Evolutionary conservation across 1,140 invertebrate genomes (phyloP).

Genomic region (Bombus waltoni): DNA sequence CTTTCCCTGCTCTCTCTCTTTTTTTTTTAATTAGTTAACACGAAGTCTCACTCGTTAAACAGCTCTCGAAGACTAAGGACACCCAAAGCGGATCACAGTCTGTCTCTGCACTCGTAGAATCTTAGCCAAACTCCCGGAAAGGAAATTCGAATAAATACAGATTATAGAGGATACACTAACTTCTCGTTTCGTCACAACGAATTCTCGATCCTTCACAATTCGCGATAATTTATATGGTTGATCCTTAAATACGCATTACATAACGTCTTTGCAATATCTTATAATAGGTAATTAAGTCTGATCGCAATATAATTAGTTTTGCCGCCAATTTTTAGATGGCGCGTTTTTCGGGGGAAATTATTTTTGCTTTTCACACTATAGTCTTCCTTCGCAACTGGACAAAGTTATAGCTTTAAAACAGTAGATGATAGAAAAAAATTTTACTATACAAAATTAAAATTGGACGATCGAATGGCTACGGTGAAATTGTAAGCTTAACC

Average conservation of each 20-base stretch:
- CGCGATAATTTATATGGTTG: background rate
- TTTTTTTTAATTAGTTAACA: slow-evolving; percentile 33
- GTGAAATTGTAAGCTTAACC: no score
- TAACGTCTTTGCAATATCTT: background rate
- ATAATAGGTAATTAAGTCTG: no score
- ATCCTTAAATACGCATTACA: slow-evolving; percentile 4
- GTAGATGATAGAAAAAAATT: no score
- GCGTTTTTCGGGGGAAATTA: background rate
- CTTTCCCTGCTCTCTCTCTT: background rate
- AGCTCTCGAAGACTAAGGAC: slow-evolving; percentile 77
- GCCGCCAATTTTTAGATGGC: background rate
- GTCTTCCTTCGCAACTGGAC: no score
- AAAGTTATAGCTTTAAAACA: no score
- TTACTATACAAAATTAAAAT: no score
- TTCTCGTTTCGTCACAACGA: background rate
- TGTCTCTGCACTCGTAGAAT: slow-evolving; percentile 75
- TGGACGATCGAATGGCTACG: no score
- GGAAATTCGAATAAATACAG: slow-evolving; percentile 38
- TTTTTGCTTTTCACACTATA: background rate
- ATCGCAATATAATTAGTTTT: background rate
- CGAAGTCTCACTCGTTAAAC: slow-evolving; percentile 69
- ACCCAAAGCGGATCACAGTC: slow-evolving; percentile 80
- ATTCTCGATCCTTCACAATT: background rate
- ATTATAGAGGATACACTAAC: slow-evolving; percentile 1
- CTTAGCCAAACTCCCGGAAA: slow-evolving; percentile 58